These are phyloP conservation scores for Glyphotaelius pellucidus DNA, from an alignment of 2,888 invertebrate species.

Conservation along the genomic window DNA sequence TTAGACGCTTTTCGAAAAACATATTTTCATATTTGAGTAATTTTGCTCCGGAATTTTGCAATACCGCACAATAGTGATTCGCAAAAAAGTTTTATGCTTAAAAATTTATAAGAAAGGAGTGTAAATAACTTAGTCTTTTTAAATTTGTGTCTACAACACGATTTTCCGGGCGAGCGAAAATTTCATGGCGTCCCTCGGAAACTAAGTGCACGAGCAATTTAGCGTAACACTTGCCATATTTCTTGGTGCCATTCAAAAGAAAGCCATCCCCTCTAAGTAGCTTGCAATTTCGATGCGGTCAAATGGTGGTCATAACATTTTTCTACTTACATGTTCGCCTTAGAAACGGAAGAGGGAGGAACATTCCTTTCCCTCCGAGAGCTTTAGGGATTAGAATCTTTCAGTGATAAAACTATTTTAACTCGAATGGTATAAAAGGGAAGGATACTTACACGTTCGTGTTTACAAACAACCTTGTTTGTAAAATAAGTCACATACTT, in stretches of 20 bases:
- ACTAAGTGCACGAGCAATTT: neutral
- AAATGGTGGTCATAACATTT: slow-evolving; percentile 32
- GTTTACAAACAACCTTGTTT: neutral
- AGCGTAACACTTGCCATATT: slow-evolving; percentile 13
- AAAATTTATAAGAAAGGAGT: neutral
- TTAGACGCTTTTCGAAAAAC: too few species aligned
- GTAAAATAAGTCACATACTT: neutral
- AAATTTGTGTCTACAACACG: neutral
- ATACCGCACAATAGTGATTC: neutral
- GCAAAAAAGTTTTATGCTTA: neutral
- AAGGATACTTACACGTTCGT: neutral
- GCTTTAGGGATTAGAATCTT: slow-evolving; percentile 21
- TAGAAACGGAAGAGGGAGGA: neutral
- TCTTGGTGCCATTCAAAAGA: neutral
- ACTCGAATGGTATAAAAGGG: neutral
- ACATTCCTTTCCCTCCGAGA: neutral
- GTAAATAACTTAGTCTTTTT: neutral
- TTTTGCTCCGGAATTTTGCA: too few species aligned
- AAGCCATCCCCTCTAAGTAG: neutral
- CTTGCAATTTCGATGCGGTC: slow-evolving; percentile 34
- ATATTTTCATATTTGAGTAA: too few species aligned
- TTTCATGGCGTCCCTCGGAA: neutral
- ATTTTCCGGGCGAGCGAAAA: neutral
- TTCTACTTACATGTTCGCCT: slow-evolving; percentile 15
- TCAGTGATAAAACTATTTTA: neutral